Base-by-base conservation (phyloP, 1,140 invertebrate genomes). In the Danaus melanippus region DNA sequence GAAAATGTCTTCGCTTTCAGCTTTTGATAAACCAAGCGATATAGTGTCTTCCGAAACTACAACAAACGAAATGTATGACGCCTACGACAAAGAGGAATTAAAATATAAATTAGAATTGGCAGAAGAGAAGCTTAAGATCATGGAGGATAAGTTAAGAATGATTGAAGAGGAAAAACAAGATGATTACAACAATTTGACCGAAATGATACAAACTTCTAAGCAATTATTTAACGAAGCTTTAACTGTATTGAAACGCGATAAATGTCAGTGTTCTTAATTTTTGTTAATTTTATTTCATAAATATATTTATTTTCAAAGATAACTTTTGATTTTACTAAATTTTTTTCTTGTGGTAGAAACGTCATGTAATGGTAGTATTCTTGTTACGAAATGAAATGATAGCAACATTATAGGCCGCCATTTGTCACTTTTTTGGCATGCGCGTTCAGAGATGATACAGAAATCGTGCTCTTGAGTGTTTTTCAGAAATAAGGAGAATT, bases 361-460 rank as follows among this genome's bases (percentile, higher is more conserved):
- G 6, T 32, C 2, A 32, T 32, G 21, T 32, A 32, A 32, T 32
- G 21, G 21, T 32, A 32, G 6, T 32, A 32, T 32, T 32, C 21
- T 32, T 32, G 7, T 32, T 32, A 32, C 21, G 21, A 47, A 56
- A 12, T 48, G 9, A 1, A 12, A 47, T 5, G 48, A 54, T 60
- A 51, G 79, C 67, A 75, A 71, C 75, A 73, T 66, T 58, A 61
- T 60, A 53, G 54, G 77, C 77, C 80, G 80, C 80, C 81, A 85
- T 84, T 86, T 83, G 79, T 85, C 79, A 83, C 79, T 79, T 79
- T 67, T 84, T 81, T 86, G 79, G 79, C 80, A 84, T 84, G 80
- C 80, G 77, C 80, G 74, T 78, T 72, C 58, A 71, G 71, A 57
- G 71, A 76, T 77, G 74, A 75, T 72, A 76, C 77, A 61, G 69